Evolutionary conservation across 2,797 vertebrate genomes (phyloP).

Genomic region (Coendou prehensilis): DNA sequence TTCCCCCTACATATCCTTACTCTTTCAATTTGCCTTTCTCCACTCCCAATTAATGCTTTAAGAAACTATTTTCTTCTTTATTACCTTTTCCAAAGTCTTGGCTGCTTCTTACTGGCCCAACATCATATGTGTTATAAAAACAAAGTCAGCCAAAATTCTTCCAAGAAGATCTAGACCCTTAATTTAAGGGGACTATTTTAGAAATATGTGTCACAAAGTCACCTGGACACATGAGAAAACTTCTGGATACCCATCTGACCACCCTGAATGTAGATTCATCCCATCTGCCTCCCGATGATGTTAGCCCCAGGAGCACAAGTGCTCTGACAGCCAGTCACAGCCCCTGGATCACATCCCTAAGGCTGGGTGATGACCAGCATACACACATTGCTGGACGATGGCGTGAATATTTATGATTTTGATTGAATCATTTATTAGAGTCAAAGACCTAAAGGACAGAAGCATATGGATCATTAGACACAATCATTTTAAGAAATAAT

Average conservation of each 20-base stretch:
- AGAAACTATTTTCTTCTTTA: slow-evolving; percentile 42
- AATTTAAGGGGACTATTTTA: background rate
- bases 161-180: background rate
- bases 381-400: background rate
- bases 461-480: background rate
- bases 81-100: slow-evolving; percentile 3
- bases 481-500: slow-evolving; percentile 42
- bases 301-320: background rate
- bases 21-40: slow-evolving; percentile 30
- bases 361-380: background rate
- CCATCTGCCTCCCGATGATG: background rate
- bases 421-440: background rate
- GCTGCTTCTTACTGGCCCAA: background rate
- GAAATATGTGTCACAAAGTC: background rate
- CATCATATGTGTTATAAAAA: background rate
- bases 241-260: background rate
- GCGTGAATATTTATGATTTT: background rate
- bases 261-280: background rate
- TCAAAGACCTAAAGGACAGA: slow-evolving; percentile 52
- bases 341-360: background rate
- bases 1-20: background rate
- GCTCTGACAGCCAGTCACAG: background rate
- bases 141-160: slow-evolving; percentile 4
- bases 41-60: background rate
- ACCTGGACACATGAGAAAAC: background rate